These are phyloP conservation scores for Synodontis membranacea DNA, from an alignment of 2,113 vertebrate species.

Conservation along the genomic window DNA sequence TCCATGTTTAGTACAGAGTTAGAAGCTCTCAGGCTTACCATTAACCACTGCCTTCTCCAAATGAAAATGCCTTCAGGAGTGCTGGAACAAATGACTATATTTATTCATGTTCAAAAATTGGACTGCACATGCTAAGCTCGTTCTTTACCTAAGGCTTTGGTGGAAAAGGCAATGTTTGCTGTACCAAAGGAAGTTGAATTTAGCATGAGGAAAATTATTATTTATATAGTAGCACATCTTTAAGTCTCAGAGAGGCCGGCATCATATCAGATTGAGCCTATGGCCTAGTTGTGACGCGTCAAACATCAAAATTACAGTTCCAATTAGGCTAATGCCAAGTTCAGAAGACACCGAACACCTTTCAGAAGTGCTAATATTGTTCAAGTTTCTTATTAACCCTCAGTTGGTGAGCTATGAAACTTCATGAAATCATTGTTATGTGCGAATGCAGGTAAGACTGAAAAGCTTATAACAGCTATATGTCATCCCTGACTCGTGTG, in stretches of 20 bases:
- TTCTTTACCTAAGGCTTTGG: slow-evolving; percentile 11
- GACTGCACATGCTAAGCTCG: neutral
- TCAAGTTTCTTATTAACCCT: neutral
- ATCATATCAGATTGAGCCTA: neutral
- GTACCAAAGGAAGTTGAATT: neutral
- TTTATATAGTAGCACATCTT: slow-evolving; percentile 17
- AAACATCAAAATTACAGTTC: neutral
- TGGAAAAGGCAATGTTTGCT: neutral
- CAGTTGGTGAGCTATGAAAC: neutral
- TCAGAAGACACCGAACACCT: neutral
- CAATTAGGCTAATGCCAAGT: neutral
- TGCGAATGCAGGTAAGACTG: neutral
- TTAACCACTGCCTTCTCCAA: slow-evolving; percentile 11
- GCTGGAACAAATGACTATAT: slow-evolving; percentile 10
- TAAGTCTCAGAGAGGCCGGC: neutral
- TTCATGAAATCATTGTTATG: neutral
- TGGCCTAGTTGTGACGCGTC: neutral
- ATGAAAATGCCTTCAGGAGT: slow-evolving; percentile 15
- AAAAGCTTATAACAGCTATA: too few relatives aligned
- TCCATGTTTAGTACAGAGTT: slow-evolving; percentile 11
- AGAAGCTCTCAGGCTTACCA: slow-evolving; percentile 25
- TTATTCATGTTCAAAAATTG: neutral
- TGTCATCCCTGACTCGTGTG: too few relatives aligned
- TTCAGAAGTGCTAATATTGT: neutral
- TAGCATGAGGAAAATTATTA: neutral